Evolutionary conservation across 2,113 vertebrate species (phyloP), one percentile per base, ranked within the genome.

Genomic region (Myrmophylax atrothorax): DNA sequence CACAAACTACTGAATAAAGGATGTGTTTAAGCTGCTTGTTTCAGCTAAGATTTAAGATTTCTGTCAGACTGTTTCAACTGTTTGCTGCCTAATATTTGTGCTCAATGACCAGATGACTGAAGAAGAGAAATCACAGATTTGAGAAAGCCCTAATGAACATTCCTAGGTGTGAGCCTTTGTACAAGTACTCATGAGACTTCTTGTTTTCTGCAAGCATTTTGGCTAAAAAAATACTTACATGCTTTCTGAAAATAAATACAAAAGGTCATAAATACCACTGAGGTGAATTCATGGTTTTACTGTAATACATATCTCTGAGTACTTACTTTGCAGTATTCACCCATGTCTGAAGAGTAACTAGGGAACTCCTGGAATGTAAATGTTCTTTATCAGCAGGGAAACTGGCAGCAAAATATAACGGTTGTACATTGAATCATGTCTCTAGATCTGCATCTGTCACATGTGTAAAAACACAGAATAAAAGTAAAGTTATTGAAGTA

Each of bases 261-360:
- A 90, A 92, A 93, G 72, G 92, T 96, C 95, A 96, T 93, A 95
- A 96, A 97, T 97, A 95, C 93, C 93, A 90, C 83, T 82, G 95
- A 95, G 92, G 93, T 96, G 87, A 95, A 96, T 97, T 96, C 88
- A 96, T 95, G 73, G 4, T 64, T 96, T 87, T 91, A 93, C 76
- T 78, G 85, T 89, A 88, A 94, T 80, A 56, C 82, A 60, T 94
- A 88, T 89, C 74, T 92, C 79, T 77, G 90, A 92, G 64, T 93
- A 92, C 74, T 87, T 68, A 68, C 35, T 87, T 88, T 2, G 0
- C 85, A 68, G 90, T 94, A 95, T 96, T 97, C 92, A 96, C 88
- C 83, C 96, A 91, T 96, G 79, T 90, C 93, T 88, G 72, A 97
- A 80, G 70, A 92, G 88, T 96, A 92, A 85, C 94, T 73, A 69